phyloP scores from a whole-genome alignment of 53 echinoderm and acorn worm genomes.

The Patiria pectinifera region DNA sequence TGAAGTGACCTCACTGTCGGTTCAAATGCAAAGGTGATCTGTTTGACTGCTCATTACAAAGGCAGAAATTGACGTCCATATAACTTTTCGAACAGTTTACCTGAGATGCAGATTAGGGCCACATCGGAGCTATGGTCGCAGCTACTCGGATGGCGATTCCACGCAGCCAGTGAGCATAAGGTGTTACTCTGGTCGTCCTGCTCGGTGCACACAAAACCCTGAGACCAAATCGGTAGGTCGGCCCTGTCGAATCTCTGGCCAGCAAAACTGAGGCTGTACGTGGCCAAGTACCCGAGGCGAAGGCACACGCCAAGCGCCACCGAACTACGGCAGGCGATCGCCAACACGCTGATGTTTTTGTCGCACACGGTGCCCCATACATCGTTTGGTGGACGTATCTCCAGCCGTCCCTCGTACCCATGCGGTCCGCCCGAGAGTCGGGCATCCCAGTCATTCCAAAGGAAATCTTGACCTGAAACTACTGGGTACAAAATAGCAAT shows the following conservation, averaged over 20 bases:
- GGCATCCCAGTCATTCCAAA: neutral
- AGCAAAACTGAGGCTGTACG: neutral
- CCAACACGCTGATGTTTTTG: neutral
- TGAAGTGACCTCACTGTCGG: too few relatives aligned
- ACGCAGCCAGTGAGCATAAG: neutral
- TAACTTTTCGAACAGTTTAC: neutral
- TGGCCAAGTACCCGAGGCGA: neutral
- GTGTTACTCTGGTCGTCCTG: neutral
- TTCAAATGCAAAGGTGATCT: too few relatives aligned
- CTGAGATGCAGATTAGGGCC: neutral
- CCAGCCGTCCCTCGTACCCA: neutral
- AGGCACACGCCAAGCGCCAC: neutral
- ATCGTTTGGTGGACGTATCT: neutral
- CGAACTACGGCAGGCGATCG: neutral
- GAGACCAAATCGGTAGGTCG: neutral
- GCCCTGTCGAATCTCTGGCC: neutral
- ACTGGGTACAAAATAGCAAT: neutral
- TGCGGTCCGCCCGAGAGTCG: neutral
- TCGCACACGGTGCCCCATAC: neutral
- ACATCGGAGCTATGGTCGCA: neutral
- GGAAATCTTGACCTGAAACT: neutral
- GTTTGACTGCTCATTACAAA: too few relatives aligned
- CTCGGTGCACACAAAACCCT: neutral
- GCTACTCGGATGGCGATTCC: neutral
- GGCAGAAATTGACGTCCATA: too few relatives aligned